Conservation (phyloP, 2,113 vertebrate species). For the Hyla sarda region DNA sequence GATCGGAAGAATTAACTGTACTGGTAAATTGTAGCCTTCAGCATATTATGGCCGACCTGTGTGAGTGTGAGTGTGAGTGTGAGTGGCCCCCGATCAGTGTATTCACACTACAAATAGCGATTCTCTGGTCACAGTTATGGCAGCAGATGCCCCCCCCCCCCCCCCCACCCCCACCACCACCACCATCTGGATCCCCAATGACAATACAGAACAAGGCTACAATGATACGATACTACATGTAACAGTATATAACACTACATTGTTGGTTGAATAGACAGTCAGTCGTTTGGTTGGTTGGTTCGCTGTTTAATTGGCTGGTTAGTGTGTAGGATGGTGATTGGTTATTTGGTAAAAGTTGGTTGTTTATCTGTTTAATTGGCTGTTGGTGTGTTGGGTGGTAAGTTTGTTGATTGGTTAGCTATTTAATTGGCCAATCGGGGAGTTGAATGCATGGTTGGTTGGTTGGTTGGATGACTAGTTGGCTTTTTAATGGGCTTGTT, state of each 20-base stretch:
- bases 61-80: too few relatives aligned
- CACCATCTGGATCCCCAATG: too few relatives aligned
- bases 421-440: neutral
- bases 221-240: too few relatives aligned
- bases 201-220: neutral
- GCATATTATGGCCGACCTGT: neutral
- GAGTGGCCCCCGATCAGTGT: neutral
- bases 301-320: neutral
- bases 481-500: neutral
- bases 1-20: neutral
- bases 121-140: neutral
- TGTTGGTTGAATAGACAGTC: neutral
- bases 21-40: neutral
- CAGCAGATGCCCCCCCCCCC: neutral
- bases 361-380: neutral
- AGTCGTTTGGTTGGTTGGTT: neutral
- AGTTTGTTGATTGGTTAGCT: neutral
- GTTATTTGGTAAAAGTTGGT: neutral
- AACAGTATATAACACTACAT: too few relatives aligned
- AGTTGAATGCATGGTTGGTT: neutral
- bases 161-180: too few relatives aligned
- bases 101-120: neutral
- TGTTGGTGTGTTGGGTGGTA: neutral
- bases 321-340: neutral
- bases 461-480: neutral